phyloP scores from a whole-genome alignment of 2,113 vertebrate genomes.

The Malurus elegans region DNA sequence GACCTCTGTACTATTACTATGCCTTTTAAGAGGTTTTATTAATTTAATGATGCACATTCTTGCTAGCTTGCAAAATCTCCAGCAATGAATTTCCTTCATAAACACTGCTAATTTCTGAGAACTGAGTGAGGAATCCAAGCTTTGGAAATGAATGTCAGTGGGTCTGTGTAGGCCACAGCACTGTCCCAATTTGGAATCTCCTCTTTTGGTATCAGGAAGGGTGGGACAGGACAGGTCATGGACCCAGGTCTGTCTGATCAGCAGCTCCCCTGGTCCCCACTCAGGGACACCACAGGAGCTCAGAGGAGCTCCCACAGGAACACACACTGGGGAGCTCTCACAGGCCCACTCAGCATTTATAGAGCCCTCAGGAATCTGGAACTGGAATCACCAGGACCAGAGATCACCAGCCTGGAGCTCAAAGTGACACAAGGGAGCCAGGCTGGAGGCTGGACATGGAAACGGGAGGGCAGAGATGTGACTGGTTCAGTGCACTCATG shows the following conservation, averaged over 20 bases:
- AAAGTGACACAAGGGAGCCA: not conserved
- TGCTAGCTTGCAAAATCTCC: not conserved
- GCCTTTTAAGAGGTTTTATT: not conserved
- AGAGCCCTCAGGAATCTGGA: not conserved
- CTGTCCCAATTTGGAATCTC: not conserved
- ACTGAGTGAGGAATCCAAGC: not conserved
- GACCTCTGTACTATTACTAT: not conserved
- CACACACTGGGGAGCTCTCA: not conserved
- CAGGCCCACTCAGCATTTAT: not conserved
- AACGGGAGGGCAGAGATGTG: not conserved
- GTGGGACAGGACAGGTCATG: not conserved
- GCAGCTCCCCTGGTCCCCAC: not conserved
- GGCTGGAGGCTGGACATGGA: not conserved
- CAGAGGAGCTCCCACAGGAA: not conserved
- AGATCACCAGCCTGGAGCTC: not conserved
- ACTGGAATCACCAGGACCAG: not conserved
- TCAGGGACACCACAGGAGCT: not conserved
- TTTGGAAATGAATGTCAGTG: not conserved
- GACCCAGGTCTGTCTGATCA: not conserved
- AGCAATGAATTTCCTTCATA: not conserved
- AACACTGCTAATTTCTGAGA: not conserved
- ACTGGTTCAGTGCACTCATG: not conserved
- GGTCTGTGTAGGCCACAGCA: not conserved
- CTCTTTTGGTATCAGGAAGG: not conserved
- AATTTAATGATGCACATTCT: not conserved